These are phyloP conservation scores for Geococcyx californianus DNA, from an alignment of 2,113 vertebrate species.

Conservation along the genomic window DNA sequence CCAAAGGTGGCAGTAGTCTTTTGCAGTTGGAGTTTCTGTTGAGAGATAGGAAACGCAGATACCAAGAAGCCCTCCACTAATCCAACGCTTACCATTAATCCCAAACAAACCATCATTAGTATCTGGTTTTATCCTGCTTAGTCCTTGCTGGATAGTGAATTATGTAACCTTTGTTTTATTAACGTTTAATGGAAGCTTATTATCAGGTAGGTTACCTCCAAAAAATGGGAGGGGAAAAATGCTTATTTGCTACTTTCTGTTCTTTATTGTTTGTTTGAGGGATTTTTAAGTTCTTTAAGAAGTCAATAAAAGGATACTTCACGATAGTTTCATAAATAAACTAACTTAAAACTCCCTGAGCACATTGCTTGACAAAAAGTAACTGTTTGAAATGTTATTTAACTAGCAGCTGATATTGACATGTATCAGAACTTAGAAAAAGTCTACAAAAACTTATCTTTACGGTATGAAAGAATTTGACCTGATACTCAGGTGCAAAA, in stretches of 20 bases:
- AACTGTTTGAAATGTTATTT: neutral
- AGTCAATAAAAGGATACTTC: neutral
- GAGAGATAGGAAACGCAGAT: conserved; percentile 8
- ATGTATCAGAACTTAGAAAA: neutral
- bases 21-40: conserved; percentile 15
- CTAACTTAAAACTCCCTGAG: neutral
- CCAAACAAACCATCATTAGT: conserved; percentile 70
- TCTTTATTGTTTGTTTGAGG: neutral
- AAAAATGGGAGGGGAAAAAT: neutral
- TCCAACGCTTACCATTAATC: conserved; percentile 73
- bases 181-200: conserved; percentile 44
- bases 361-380: neutral
- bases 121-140: conserved; percentile 73
- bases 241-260: neutral
- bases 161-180: conserved; percentile 67
- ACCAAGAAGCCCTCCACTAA: conserved; percentile 55
- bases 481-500: neutral
- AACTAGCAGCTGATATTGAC: neutral
- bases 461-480: neutral
- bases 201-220: neutral
- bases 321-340: neutral
- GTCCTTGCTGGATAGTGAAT: conserved; percentile 41
- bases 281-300: neutral
- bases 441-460: neutral
- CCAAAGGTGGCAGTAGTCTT: conserved; percentile 58